A percentile compares a stretch with the other conserved stretches of the same genome.
Evolutionary conservation across 2,113 vertebrate species (phyloP).

Genomic region (Carassius gibelio): DNA sequence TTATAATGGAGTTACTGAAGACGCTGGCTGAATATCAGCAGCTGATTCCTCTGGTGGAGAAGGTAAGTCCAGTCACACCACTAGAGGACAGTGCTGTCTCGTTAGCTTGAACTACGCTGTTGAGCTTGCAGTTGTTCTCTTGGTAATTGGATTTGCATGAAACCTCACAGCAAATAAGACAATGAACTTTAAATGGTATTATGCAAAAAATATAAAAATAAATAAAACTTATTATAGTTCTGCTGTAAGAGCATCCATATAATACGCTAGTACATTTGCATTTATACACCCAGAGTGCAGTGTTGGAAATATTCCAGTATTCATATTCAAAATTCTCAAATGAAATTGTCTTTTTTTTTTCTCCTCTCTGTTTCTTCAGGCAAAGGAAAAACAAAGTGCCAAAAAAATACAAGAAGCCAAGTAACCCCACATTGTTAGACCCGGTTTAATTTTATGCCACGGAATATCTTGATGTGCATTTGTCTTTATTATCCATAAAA

Average conservation of each 20-base stretch:
- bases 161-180: background rate
- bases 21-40: slow-evolving; percentile 97
- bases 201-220: background rate
- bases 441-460: slow-evolving; percentile 39
- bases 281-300: background rate
- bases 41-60: slow-evolving; percentile 95
- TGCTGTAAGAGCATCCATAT: background rate
- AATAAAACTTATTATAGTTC: too few species aligned
- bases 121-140: background rate
- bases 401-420: slow-evolving; percentile 97
- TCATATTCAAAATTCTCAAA: background rate
- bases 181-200: background rate
- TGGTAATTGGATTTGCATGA: background rate
- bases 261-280: background rate
- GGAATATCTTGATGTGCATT: slow-evolving; percentile 29
- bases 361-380: slow-evolving; percentile 74
- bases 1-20: slow-evolving; percentile 98
- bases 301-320: background rate
- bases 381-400: slow-evolving; percentile 96
- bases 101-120: background rate
- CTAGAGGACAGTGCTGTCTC: slow-evolving; percentile 52
- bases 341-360: background rate
- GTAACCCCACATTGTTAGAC: slow-evolving; percentile 68
- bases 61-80: slow-evolving; percentile 74
- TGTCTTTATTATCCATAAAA: slow-evolving; percentile 47